Evolutionary conservation across 2,113 vertebrate genomes (phyloP).

Genomic region (Eupsittula cactorum): DNA sequence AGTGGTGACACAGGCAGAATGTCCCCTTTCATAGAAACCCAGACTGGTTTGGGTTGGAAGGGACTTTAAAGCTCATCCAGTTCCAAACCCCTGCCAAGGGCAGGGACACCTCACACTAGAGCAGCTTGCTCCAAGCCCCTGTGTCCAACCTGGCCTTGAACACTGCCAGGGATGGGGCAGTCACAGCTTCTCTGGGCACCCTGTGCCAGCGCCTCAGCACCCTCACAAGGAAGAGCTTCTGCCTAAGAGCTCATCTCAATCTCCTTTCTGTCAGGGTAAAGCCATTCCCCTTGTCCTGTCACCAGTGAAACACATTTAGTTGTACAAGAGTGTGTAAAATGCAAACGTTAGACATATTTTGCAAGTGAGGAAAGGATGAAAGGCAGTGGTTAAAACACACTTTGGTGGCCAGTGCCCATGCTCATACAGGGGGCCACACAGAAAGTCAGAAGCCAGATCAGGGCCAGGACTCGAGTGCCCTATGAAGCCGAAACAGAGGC

Average conservation of each 20-base stretch:
- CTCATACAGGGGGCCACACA: not conserved
- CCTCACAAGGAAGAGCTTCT: not conserved
- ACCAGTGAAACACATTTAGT: not conserved
- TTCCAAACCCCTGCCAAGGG: not conserved
- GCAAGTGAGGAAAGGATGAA: not conserved
- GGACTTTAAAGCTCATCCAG: not conserved
- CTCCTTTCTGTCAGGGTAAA: not conserved
- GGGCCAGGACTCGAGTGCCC: fast-evolving
- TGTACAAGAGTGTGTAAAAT: not conserved
- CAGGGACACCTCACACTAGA: not conserved
- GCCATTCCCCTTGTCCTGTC: not conserved
- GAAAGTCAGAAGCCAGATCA: not conserved
- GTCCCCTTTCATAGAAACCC: not conserved
- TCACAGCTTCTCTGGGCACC: too few species aligned
- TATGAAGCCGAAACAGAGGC: not conserved
- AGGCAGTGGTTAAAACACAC: not conserved
- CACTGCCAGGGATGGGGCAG: not conserved
- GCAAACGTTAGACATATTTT: not conserved
- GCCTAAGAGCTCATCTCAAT: not conserved
- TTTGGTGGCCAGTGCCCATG: not conserved
- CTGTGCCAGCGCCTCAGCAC: not conserved
- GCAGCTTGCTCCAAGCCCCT: not conserved
- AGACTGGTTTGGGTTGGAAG: not conserved
- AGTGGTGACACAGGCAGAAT: not conserved
- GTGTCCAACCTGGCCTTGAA: not conserved